Conservation (phyloP, 2,888 invertebrate species). For the Idaea dimidiata region DNA sequence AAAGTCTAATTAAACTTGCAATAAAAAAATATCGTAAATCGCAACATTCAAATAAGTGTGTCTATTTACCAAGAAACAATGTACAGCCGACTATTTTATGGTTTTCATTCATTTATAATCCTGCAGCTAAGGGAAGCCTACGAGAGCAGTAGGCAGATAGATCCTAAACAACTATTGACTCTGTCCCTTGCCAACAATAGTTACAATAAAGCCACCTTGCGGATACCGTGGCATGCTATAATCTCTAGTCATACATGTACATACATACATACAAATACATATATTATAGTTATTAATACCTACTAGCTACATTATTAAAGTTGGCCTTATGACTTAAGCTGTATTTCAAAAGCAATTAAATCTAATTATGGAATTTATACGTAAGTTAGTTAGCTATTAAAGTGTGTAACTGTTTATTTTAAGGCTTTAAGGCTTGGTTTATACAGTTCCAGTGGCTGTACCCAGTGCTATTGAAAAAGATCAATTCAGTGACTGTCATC, state of each 20-base stretch:
- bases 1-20: neutral
- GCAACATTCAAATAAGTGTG: neutral
- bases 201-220: constrained; percentile 9
- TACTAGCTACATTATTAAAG: neutral
- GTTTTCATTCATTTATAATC: constrained; percentile 15
- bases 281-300: neutral
- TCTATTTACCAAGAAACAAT: neutral
- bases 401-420: too few species aligned
- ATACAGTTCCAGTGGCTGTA: too few species aligned
- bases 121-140: constrained; percentile 10
- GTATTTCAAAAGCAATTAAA: too few species aligned
- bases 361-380: too few species aligned
- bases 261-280: neutral
- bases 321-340: too few species aligned
- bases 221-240: constrained; percentile 9
- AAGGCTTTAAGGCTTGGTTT: too few species aligned
- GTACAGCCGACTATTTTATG: neutral
- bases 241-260: constrained; percentile 15
- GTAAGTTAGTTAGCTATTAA: too few species aligned
- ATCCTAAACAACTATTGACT: constrained; percentile 30
- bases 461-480: too few species aligned
- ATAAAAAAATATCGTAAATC: neutral
- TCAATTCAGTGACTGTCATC: too few species aligned
- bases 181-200: constrained; percentile 25
- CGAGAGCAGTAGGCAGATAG: constrained; percentile 7